These are phyloP conservation scores for Vidua macroura DNA, from an alignment of 2,113 vertebrate genomes.

Conservation along the genomic window DNA sequence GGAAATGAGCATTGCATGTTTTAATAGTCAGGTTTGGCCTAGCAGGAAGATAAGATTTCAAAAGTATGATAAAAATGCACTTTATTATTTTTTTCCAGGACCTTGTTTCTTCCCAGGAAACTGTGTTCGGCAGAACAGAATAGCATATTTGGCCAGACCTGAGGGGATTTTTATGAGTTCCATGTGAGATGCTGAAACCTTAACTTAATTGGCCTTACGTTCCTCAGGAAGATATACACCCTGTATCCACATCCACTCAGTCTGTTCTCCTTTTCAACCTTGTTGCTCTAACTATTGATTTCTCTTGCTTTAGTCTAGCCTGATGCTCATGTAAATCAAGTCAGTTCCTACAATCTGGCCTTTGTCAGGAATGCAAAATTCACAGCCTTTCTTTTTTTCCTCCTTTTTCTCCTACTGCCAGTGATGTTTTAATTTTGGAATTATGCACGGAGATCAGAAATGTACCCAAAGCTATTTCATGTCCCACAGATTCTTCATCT, in stretches of 20 bases:
- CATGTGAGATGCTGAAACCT: not conserved
- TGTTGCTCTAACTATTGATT: not conserved
- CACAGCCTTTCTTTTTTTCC: not conserved
- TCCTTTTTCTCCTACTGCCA: not conserved
- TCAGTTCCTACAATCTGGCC: not conserved
- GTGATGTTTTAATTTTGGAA: not conserved
- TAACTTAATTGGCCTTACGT: not conserved
- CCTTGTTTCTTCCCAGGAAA: constrained; percentile 17
- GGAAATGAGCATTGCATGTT: not conserved
- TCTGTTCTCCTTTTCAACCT: not conserved
- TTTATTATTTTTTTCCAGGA: not conserved
- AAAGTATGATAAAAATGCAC: not conserved
- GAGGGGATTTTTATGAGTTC: constrained; percentile 10
- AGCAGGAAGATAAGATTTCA: not conserved
- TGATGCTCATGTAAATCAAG: not conserved
- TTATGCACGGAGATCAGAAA: not conserved
- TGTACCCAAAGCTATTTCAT: not conserved
- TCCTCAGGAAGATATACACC: not conserved
- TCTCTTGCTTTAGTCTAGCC: not conserved
- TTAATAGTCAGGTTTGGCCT: not conserved
- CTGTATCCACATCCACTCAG: not conserved
- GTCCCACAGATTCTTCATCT: not conserved
- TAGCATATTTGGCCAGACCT: not conserved
- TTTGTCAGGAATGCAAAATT: not conserved
- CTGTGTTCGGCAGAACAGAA: not conserved